These are phyloP conservation scores for Emberiza fucata DNA, from an alignment of 2,113 vertebrate genomes.

Conservation along the genomic window DNA sequence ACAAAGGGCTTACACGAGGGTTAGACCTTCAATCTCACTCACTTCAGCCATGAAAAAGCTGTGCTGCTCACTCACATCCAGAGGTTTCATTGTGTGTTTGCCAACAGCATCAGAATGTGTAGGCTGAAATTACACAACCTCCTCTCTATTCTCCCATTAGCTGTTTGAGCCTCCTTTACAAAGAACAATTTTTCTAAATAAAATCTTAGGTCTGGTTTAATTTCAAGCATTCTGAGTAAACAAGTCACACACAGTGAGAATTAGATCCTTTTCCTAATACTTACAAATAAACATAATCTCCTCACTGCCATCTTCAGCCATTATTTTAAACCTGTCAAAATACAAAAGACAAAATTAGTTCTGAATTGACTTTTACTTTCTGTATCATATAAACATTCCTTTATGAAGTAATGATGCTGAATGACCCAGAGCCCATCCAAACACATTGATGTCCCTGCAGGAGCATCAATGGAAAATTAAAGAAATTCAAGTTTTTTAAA, in stretches of 20 bases:
- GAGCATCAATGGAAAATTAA: neutral
- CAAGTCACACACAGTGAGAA: neutral
- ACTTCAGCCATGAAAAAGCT: neutral
- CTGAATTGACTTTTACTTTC: neutral
- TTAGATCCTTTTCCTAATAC: slow-evolving; percentile 49
- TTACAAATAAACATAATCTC: slow-evolving; percentile 87
- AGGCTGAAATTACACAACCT: neutral
- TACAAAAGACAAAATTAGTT: slow-evolving; percentile 6
- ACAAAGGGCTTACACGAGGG: neutral
- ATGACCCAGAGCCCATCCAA: neutral
- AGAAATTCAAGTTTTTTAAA: neutral
- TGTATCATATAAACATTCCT: neutral
- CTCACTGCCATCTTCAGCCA: slow-evolving; percentile 82
- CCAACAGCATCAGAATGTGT: neutral
- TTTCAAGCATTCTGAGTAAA: neutral
- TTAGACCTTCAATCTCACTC: neutral
- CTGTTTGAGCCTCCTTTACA: neutral
- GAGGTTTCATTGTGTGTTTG: neutral
- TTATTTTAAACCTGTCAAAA: slow-evolving; percentile 72
- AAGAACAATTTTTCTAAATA: neutral
- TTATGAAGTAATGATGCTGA: neutral
- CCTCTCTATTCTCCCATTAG: neutral
- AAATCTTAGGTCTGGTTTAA: neutral
- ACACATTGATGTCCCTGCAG: neutral
- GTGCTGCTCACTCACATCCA: neutral